Conservation (phyloP, 2,113 vertebrate genomes). For the Bufo gargarizans region DNA sequence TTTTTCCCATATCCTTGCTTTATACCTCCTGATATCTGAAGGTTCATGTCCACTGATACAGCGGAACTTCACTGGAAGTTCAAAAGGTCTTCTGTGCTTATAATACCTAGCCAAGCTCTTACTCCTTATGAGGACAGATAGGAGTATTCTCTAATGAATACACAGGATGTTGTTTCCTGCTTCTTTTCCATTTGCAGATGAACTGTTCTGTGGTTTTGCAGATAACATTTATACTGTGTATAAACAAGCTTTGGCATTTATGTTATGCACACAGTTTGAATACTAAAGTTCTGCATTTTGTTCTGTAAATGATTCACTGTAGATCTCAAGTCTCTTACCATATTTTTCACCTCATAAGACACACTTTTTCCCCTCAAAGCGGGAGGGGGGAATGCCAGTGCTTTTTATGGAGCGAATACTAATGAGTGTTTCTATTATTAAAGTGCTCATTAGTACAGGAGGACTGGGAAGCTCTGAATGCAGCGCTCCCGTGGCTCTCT, state of each 20-base stretch:
- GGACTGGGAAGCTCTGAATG: too few relatives aligned
- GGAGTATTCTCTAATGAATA: background rate
- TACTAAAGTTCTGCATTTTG: background rate
- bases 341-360: too few relatives aligned
- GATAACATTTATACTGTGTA: background rate
- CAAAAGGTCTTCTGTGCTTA: background rate
- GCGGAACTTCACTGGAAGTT: conserved; percentile 4
- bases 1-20: background rate
- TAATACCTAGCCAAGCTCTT: background rate
- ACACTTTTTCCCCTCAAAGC: too few relatives aligned
- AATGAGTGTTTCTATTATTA: too few relatives aligned
- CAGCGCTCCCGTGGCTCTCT: too few relatives aligned
- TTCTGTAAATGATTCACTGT: background rate
- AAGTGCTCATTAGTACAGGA: too few relatives aligned
- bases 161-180: conserved; percentile 39
- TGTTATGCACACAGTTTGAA: conserved; percentile 5
- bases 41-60: background rate
- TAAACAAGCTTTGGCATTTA: background rate
- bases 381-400: too few relatives aligned
- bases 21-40: background rate
- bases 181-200: background rate
- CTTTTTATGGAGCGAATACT: too few relatives aligned
- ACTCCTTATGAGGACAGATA: conserved; percentile 22
- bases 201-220: conserved; percentile 1
- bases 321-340: too few relatives aligned